A percentile compares a stretch with the other conserved stretches of the same genome.
These are phyloP conservation scores for Cotesia vestalis DNA, from an alignment of 1,140 invertebrate genomes.

Conservation along the genomic window DNA sequence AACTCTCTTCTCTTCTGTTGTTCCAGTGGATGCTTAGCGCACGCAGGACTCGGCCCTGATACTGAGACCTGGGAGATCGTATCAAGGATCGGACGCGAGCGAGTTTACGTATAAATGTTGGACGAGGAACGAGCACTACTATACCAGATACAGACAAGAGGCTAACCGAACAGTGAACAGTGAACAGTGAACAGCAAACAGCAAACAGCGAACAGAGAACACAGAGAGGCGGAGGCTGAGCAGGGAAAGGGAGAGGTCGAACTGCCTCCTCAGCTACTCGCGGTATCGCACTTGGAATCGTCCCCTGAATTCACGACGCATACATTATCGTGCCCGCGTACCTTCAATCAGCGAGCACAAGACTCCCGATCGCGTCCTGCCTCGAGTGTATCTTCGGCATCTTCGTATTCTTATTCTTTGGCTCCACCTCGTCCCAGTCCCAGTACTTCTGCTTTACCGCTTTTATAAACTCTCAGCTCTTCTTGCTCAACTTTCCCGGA, in stretches of 20 bases:
- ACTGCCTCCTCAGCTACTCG: conserved; percentile 41
- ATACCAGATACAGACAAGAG: conserved; percentile 19
- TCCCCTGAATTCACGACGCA: conserved; percentile 59
- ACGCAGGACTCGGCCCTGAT: neutral
- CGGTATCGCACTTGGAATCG: conserved; percentile 64
- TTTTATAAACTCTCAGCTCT: neutral
- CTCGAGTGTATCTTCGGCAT: conserved; percentile 41
- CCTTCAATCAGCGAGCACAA: conserved; percentile 41
- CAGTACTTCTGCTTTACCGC: neutral
- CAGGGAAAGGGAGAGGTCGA: conserved; percentile 33
- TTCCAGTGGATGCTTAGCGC: neutral
- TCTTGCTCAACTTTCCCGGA: neutral
- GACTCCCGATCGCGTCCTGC: conserved; percentile 29
- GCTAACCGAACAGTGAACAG: neutral
- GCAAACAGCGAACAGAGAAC: neutral
- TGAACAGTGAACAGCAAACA: neutral
- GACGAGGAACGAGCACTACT: conserved; percentile 40
- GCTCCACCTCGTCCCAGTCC: conserved; percentile 14
- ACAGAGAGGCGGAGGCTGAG: neutral
- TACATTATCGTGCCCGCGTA: conserved; percentile 53
- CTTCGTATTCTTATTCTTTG: conserved; percentile 14
- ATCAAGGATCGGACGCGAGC: conserved; percentile 45
- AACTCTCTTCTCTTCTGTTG: too few species aligned
- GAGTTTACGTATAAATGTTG: conserved; percentile 62
- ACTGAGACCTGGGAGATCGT: conserved; percentile 48